Evolutionary conservation across 2,797 vertebrate genomes (phyloP).

Genomic region (Pipistrellus nathusii): DNA sequence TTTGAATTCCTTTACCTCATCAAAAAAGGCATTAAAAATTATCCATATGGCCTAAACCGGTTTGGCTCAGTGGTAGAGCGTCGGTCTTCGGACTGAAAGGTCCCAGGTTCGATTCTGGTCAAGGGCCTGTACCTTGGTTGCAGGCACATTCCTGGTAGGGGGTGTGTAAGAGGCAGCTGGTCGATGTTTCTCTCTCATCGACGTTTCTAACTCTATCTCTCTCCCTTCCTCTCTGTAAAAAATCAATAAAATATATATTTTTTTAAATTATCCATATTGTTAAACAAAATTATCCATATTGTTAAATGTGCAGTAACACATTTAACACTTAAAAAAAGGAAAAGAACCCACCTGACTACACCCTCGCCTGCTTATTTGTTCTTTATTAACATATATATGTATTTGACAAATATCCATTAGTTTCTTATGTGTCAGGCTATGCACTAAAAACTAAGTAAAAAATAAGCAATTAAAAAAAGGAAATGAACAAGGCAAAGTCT

Average conservation of each 20-base stretch:
- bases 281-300: not conserved
- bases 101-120: no score
- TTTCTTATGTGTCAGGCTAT: not conserved
- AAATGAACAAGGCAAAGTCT: not conserved
- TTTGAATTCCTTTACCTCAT: not conserved
- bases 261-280: not conserved
- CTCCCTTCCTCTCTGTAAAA: no score
- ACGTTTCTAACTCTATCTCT: no score
- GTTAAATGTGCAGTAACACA: not conserved
- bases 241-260: no score
- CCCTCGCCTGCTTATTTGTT: not conserved
- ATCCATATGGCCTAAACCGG: no score
- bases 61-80: no score
- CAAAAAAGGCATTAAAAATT: not conserved
- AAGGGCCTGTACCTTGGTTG: no score
- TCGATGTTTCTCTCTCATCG: no score
- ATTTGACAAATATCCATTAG: constrained; percentile 29
- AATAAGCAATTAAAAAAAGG: not conserved
- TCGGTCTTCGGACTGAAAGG: no score
- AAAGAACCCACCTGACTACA: not conserved
- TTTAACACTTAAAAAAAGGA: not conserved
- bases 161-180: no score
- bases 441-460: not conserved
- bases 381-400: not conserved
- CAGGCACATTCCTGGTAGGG: no score